Evolutionary conservation across 1,140 invertebrate species (phyloP), one percentile per base, ranked within the genome.

Genomic region (Pseudomyrmex pallidus): DNA sequence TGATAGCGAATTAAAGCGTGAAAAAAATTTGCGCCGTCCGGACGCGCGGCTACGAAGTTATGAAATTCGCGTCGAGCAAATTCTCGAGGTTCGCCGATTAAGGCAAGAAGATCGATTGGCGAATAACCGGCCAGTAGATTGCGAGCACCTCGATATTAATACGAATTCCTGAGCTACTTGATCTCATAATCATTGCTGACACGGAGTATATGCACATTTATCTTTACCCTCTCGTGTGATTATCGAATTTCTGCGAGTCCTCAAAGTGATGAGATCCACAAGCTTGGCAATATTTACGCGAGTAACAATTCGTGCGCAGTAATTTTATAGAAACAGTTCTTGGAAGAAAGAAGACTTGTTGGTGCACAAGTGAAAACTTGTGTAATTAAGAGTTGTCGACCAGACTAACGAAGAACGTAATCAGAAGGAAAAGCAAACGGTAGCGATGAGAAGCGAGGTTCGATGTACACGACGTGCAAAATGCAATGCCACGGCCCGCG

Each of bases 401-500:
- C 62, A 62, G 15, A 50, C 15, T 44, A 9, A 50, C 20, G 54
- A 67, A 8, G 13, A 63, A 13, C 10, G 56, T 56, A 63, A 74
- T 48, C 22, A 8, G n/a, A 13, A 50, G 0, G 73, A 17, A 72
- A 68, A 74, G 66, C 62, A 67, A 22, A 44, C 5, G 61, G 25
- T 8, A 2, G 46, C 57, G 52, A 25, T 17, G 50, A 35, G 35
- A 77, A 54, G 63, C 48, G 25, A 54, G 48, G 13, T 70, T 17
- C 8, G 12, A 46, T 22, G 48, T 20, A 46, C 10, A n/a, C 73
- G 46, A 20, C 50, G 12, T 15, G 90, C 90, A 92, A 92, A 93
- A 91, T 92, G 89, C 89, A 92, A 90, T 88, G 83, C 85, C 84
- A 84, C 85, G 0, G 5, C 5, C 0, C 5, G 44, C 44, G 54